phyloP scores from a whole-genome alignment of 2,888 invertebrate genomes.

The Allophyes oxyacanthae region DNA sequence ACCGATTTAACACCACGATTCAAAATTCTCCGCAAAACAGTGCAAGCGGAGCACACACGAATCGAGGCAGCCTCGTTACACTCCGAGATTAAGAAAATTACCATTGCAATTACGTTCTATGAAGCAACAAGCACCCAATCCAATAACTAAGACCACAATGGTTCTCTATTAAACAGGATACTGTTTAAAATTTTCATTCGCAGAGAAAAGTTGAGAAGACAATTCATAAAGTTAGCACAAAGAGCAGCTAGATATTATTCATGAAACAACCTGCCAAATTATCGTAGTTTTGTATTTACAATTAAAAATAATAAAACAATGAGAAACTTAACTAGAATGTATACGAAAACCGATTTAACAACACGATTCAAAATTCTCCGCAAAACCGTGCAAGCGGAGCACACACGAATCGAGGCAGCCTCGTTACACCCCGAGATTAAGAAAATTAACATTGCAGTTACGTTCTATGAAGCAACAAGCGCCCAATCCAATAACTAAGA shows the following conservation, averaged over 20 bases:
- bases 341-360: not conserved
- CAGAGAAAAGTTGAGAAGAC: conserved; percentile 55
- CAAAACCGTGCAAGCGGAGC: not conserved
- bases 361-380: not conserved
- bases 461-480: conserved; percentile 43
- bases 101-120: conserved; percentile 19
- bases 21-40: not conserved
- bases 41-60: not conserved
- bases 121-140: conserved; percentile 45
- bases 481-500: conserved; percentile 35
- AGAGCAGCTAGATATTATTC: conserved; percentile 52
- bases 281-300: no score
- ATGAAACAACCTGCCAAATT: no score
- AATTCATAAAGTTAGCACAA: conserved; percentile 65
- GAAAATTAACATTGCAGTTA: conserved; percentile 25
- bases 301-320: no score
- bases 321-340: no score
- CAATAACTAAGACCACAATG: conserved; percentile 40
- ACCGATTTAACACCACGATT: not conserved
- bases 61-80: not conserved
- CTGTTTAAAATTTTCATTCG: conserved; percentile 59
- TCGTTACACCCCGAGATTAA: conserved; percentile 13
- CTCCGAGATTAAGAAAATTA: conserved; percentile 23
- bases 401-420: not conserved
- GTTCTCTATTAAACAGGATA: conserved; percentile 39